Percentiles rank a stretch among this genome's conserved stretches.
These are phyloP conservation scores for Bubo bubo DNA, from an alignment of 2,113 vertebrate species.

Conservation along the genomic window DNA sequence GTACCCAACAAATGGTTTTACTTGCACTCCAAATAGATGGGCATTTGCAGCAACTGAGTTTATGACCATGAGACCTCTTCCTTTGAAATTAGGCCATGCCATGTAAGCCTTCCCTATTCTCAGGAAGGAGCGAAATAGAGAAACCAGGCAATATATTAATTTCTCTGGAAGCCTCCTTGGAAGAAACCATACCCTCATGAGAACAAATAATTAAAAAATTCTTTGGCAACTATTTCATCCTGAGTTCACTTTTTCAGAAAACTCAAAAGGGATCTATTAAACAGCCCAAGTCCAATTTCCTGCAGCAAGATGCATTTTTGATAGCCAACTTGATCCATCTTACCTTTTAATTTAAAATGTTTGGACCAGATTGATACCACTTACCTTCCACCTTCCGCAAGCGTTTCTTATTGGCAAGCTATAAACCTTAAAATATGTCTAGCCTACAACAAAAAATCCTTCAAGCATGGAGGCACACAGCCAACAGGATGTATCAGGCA, in stretches of 20 bases:
- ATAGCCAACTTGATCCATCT: neutral
- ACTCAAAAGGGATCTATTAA: neutral
- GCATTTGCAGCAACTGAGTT: neutral
- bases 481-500: neutral
- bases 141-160: neutral
- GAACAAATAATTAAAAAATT: neutral
- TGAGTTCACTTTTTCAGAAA: neutral
- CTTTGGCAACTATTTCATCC: neutral
- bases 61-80: neutral
- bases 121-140: neutral
- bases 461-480: neutral
- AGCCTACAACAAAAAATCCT: neutral
- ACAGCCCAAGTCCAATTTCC: neutral
- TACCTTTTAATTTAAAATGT: neutral
- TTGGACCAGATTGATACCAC: neutral
- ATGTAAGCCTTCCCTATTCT: neutral
- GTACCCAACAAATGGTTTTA: neutral
- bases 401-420: neutral
- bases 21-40: neutral
- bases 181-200: neutral
- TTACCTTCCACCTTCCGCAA: neutral
- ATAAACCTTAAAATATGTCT: neutral
- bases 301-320: neutral
- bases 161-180: neutral
- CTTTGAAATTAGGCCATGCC: neutral